Base-by-base conservation (phyloP, 2,797 vertebrate species). In the Ceryle rudis region DNA sequence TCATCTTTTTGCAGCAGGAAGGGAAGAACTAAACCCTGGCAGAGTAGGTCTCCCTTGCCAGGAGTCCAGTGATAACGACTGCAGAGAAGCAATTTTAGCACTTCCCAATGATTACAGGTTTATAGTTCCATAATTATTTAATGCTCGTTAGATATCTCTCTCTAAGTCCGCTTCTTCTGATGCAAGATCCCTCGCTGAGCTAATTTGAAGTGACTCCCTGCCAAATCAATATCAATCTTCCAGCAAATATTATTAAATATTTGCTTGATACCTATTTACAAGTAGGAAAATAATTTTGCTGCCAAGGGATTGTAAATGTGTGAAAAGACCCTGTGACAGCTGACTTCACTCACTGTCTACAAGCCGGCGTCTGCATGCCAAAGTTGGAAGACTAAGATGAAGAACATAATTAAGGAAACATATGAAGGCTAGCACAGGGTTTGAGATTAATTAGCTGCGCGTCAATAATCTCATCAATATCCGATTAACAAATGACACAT, bases 401-500 rank as follows among this genome's bases (percentile, higher is more conserved):
- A 99, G 98, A 99, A 99, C 98, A 98, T 99, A 99, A 99, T 99
- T 99, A 99, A 99, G 98, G 98, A 99, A 99, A 99, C 98, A 98
- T 99, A 99, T 99, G 99, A 99, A 99, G 99, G 98, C 98, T 98
- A 97, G 98, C 97, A 72, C 98, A 96, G 98, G 98, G 98, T 98
- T 98, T 97, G 98, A 99, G 99, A 99, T 99, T 99, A 99, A 99
- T 99, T 99, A 99, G 99, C 98, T 97, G 98, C 42, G 93, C 99
- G 99, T 99, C 99, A 98, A 99, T 99, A 99, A 98, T 98, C 98
- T 99, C 99, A 99, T 99, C 99, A 99, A 99, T 99, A 99, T 99
- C 99, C 99, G 99, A 99, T 99, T 99, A 99, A 99, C 99, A 99
- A 99, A 99, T 99, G 99, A 99, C 99, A 99, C 98, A 99, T 99